Evolutionary conservation across 2,113 vertebrate species (phyloP).

Genomic region (Plecturocebus donacophilus): DNA sequence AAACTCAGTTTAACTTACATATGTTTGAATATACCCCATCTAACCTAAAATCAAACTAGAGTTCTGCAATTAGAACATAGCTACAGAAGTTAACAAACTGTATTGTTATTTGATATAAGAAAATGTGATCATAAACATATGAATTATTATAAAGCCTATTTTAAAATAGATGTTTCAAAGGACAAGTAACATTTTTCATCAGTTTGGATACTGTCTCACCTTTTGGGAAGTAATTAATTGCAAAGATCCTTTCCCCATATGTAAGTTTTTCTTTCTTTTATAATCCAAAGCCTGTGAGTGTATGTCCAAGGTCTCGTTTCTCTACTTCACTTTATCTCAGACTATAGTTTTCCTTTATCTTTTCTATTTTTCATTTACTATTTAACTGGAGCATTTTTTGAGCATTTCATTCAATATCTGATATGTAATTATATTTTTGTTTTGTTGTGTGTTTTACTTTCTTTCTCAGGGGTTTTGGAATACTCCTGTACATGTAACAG

Average conservation of each 20-base stretch:
- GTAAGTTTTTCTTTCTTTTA: neutral
- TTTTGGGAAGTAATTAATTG: neutral
- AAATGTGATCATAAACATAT: neutral
- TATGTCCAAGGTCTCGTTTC: neutral
- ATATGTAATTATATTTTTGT: neutral
- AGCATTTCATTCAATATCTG: neutral
- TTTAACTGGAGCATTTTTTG: neutral
- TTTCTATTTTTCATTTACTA: neutral
- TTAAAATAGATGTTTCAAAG: slow-evolving; percentile 27
- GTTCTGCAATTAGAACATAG: neutral
- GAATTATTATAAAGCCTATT: neutral
- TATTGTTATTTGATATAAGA: neutral
- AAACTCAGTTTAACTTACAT: neutral
- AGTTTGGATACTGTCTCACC: neutral
- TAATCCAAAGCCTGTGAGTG: neutral
- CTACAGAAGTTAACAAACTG: neutral
- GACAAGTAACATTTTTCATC: neutral
- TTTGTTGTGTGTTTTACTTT: neutral
- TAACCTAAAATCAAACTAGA: neutral
- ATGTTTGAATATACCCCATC: neutral
- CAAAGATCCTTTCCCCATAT: neutral
- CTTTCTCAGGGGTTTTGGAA: neutral
- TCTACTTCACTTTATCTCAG: neutral
- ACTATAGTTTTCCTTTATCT: neutral
- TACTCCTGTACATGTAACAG: neutral